Conservation (phyloP, 2,888 invertebrate species). For the Myopa tessellatipennis region DNA sequence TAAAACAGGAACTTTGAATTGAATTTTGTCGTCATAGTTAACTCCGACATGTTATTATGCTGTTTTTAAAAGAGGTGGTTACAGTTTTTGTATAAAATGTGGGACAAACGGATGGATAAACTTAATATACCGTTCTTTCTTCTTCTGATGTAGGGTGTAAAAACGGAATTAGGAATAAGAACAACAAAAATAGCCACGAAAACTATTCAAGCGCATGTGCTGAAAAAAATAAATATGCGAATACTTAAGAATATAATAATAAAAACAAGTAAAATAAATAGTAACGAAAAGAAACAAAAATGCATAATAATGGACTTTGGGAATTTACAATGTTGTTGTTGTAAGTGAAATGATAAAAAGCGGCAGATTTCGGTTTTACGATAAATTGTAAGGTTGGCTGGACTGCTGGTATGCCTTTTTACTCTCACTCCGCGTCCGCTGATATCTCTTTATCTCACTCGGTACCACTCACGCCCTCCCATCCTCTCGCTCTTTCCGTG, state of each 20-base stretch:
- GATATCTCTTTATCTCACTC: background rate
- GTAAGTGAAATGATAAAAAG: conserved; percentile 45
- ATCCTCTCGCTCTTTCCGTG: background rate
- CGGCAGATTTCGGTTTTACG: conserved; percentile 35
- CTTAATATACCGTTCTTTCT: no score
- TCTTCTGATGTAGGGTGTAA: background rate
- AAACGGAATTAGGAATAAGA: conserved; percentile 25
- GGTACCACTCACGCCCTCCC: background rate
- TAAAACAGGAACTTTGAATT: no score
- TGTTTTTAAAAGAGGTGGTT: no score
- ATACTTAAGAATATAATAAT: conserved; percentile 15
- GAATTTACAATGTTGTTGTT: conserved; percentile 36
- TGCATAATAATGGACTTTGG: conserved; percentile 46
- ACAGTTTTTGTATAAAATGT: no score
- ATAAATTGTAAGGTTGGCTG: conserved; percentile 35
- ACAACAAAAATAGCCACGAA: conserved; percentile 28
- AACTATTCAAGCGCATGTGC: conserved; percentile 30
- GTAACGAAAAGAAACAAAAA: conserved; percentile 23
- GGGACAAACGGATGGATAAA: no score
- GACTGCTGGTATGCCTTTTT: background rate
- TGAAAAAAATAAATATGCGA: conserved; percentile 31
- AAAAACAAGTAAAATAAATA: conserved; percentile 21
- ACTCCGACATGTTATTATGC: no score
- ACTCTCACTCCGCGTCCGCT: background rate
- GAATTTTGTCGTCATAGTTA: no score